Evolutionary conservation across 2,797 vertebrate genomes (phyloP).

Genomic region (Phaenicophaeus curvirostris): DNA sequence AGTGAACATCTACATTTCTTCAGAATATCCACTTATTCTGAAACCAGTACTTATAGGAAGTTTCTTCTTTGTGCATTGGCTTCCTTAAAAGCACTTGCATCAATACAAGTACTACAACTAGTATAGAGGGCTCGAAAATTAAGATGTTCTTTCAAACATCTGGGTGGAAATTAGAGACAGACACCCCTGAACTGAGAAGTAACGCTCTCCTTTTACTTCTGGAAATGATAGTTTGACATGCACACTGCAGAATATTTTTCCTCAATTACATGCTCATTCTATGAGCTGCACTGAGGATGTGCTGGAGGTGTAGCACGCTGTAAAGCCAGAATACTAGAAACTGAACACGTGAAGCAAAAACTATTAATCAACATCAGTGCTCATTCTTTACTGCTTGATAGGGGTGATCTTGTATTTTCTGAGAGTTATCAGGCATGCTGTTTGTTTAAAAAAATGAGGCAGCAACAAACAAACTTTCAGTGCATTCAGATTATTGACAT

Average conservation of each 20-base stretch:
- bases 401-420: neutral
- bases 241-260: neutral
- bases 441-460: neutral
- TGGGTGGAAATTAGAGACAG: neutral
- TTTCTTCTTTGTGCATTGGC: neutral
- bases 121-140: neutral
- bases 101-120: neutral
- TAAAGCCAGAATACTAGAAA: neutral
- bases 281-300: fast-evolving
- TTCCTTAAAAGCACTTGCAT: neutral
- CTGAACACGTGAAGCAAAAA: neutral
- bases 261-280: fast-evolving
- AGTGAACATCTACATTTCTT: neutral
- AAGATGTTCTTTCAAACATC: neutral
- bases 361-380: neutral
- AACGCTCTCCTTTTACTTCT: neutral
- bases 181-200: neutral
- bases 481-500: neutral
- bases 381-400: neutral
- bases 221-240: neutral
- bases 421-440: neutral
- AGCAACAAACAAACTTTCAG: neutral
- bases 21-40: neutral
- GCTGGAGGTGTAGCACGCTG: neutral
- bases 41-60: neutral